phyloP scores from a whole-genome alignment of 2,797 vertebrate genomes.

The Xyrichtys novacula region DNA sequence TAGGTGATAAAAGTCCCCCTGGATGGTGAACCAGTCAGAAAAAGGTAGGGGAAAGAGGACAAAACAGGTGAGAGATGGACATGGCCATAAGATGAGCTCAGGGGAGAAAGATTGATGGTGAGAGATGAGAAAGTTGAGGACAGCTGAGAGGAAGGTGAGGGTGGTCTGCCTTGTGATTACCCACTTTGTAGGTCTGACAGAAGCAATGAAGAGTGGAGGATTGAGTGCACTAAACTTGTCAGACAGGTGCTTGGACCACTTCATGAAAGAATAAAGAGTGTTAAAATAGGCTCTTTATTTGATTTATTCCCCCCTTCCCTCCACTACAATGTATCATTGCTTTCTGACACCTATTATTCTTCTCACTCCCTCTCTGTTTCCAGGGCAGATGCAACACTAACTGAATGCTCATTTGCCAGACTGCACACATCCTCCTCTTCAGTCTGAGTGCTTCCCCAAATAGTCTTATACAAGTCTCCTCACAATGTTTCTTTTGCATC shows the following conservation, averaged over 20 bases:
- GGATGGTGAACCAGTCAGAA: neutral
- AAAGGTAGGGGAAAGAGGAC: neutral
- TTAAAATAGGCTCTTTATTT: neutral
- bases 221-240: slow-evolving; percentile 14
- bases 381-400: slow-evolving; percentile 20
- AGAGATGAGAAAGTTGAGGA: slow-evolving; percentile 4
- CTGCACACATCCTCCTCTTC: slow-evolving; percentile 23
- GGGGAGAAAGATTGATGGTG: slow-evolving; percentile 1
- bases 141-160: slow-evolving; percentile 16
- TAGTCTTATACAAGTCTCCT: neutral
- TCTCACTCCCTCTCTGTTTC: slow-evolving; percentile 11
- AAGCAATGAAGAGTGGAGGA: slow-evolving; percentile 19
- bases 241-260: slow-evolving; percentile 5
- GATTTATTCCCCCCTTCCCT: slow-evolving; percentile 1
- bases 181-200: slow-evolving; percentile 19
- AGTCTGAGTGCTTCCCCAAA: slow-evolving; percentile 31
- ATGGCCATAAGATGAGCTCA: neutral
- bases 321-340: neutral
- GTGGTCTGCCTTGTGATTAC: slow-evolving; percentile 21
- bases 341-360: neutral
- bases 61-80: neutral
- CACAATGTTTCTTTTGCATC: slow-evolving; percentile 20
- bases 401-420: slow-evolving; percentile 21
- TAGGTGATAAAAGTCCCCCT: slow-evolving; percentile 16
- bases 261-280: neutral